Evolutionary conservation across 2,888 invertebrate genomes (phyloP).

Genomic region (Lasioglossum figueresi): DNA sequence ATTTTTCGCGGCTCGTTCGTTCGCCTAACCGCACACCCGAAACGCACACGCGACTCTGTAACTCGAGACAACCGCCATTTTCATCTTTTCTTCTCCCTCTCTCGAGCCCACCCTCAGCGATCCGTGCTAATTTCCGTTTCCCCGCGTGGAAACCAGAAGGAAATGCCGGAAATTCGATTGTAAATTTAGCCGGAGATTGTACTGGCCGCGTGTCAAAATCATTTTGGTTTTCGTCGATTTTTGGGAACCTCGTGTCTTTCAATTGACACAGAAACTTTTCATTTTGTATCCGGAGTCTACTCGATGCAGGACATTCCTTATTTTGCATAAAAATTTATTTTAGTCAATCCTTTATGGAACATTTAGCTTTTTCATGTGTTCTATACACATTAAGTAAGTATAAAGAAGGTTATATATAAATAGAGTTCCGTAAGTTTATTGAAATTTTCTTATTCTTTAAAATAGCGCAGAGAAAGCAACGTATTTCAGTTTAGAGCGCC

Average conservation of each 20-base stretch:
- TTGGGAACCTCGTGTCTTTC: neutral
- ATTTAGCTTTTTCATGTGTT: no score
- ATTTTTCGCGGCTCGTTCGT: slow-evolving; percentile 57
- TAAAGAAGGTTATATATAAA: no score
- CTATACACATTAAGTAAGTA: no score
- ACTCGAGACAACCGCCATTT: slow-evolving; percentile 50
- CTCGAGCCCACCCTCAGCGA: neutral
- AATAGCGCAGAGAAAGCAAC: no score
- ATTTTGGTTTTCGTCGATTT: neutral
- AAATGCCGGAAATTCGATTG: neutral
- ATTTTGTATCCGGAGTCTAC: no score
- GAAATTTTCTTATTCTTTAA: no score
- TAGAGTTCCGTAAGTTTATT: no score
- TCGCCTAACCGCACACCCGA: slow-evolving; percentile 9
- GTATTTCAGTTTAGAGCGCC: no score
- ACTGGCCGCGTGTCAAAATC: neutral
- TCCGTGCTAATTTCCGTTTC: neutral
- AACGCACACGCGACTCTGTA: slow-evolving; percentile 28
- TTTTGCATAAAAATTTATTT: no score
- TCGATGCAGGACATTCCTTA: no score
- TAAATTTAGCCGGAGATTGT: neutral
- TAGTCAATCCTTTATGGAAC: no score
- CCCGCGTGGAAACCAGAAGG: neutral
- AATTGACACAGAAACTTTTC: no score
- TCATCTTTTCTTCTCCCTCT: slow-evolving; percentile 27